These are phyloP conservation scores for Aphodius sticticus DNA, from an alignment of 2,888 invertebrate genomes.

Conservation along the genomic window DNA sequence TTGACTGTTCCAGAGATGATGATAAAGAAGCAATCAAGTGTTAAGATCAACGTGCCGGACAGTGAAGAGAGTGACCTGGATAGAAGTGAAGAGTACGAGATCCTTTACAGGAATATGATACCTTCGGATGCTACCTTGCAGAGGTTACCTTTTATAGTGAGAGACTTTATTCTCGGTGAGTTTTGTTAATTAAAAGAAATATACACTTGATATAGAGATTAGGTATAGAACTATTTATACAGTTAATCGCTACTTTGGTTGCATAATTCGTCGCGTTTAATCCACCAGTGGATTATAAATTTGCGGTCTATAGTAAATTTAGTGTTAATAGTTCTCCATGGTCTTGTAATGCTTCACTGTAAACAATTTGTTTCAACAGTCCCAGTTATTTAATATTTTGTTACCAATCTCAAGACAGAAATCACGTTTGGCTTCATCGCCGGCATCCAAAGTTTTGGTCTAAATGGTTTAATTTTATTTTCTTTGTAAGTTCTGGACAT, in stretches of 20 bases:
- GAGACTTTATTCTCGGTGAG: slow-evolving; percentile 68
- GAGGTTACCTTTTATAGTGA: slow-evolving; percentile 62
- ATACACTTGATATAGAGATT: not conserved
- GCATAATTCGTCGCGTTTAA: not conserved
- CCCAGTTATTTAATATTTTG: too few species aligned
- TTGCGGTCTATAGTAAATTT: too few species aligned
- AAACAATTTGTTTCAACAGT: not conserved
- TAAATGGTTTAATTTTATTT: too few species aligned
- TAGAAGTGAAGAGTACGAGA: slow-evolving; percentile 50
- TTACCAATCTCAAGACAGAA: too few species aligned
- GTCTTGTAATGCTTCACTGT: too few species aligned
- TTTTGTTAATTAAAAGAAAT: not conserved
- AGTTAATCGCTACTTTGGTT: not conserved
- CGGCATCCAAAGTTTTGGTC: too few species aligned
- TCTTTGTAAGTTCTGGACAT: too few species aligned
- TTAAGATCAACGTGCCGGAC: not conserved
- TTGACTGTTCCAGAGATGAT: slow-evolving; percentile 18
- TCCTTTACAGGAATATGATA: slow-evolving; percentile 50
- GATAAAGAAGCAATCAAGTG: slow-evolving; percentile 13
- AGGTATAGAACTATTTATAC: not conserved
- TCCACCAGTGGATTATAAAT: too few species aligned
- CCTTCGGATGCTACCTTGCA: slow-evolving; percentile 64
- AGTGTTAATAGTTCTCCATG: too few species aligned
- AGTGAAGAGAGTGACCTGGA: slow-evolving; percentile 41
- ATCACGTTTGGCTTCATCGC: too few species aligned